Conservation (phyloP, 1,140 invertebrate genomes). For the Micrasema longulum region DNA sequence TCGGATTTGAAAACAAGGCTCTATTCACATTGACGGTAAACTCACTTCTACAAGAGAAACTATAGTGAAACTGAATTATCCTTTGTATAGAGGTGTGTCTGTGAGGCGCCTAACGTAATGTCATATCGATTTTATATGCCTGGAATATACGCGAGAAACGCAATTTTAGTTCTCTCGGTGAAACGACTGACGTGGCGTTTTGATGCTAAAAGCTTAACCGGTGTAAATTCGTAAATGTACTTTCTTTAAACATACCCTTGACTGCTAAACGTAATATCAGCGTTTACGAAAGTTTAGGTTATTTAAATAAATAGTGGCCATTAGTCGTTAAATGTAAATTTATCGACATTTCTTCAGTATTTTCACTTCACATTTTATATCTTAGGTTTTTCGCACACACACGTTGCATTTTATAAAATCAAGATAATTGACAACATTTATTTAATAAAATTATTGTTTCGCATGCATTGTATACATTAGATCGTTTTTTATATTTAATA, state of each 20-base stretch:
- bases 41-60: constrained; percentile 21
- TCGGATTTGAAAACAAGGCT: constrained; percentile 20
- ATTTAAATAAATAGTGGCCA: too few relatives aligned
- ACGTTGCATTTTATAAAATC: too few relatives aligned
- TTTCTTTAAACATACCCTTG: neutral
- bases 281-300: too few relatives aligned
- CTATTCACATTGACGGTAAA: constrained; percentile 12
- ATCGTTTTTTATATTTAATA: too few relatives aligned
- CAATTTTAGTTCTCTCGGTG: neutral
- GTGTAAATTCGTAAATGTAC: constrained; percentile 5
- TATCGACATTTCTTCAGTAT: too few relatives aligned
- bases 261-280: too few relatives aligned
- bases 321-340: too few relatives aligned
- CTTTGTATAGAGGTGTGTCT: constrained; percentile 3
- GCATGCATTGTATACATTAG: too few relatives aligned
- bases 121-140: constrained; percentile 20
- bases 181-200: neutral
- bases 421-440: too few relatives aligned
- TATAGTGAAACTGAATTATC: constrained; percentile 28
- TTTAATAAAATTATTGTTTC: too few relatives aligned
- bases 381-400: too few relatives aligned
- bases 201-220: neutral
- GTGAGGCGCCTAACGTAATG: constrained; percentile 12
- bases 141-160: neutral
- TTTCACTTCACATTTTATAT: too few relatives aligned